phyloP scores from a whole-genome alignment of 2,888 invertebrate genomes.

The Petrophora chlorosata region DNA sequence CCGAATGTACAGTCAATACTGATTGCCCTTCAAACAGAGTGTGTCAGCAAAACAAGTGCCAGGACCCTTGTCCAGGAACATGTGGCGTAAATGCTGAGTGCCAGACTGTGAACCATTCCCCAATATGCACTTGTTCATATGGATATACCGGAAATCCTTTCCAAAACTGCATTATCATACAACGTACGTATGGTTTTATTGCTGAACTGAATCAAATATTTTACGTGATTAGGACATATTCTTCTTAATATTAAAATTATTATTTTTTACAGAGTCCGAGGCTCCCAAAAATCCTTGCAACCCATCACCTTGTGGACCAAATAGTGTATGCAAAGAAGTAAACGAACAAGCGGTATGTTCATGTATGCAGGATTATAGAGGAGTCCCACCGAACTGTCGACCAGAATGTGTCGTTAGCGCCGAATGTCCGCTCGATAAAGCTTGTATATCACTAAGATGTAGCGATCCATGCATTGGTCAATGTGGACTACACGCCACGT shows the following conservation, averaged over 20 bases:
- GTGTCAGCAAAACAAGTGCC: slow-evolving; percentile 89
- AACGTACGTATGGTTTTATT: slow-evolving; percentile 56
- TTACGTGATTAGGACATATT: not conserved
- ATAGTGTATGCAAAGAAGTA: slow-evolving; percentile 89
- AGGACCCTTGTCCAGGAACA: slow-evolving; percentile 89
- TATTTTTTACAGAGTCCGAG: slow-evolving; percentile 58
- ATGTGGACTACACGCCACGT: slow-evolving; percentile 89
- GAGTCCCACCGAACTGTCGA: slow-evolving; percentile 87
- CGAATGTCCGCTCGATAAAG: slow-evolving; percentile 87
- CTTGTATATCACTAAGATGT: slow-evolving; percentile 88
- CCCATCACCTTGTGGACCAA: slow-evolving; percentile 92
- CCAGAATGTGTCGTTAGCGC: slow-evolving; percentile 89
- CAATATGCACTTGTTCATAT: slow-evolving; percentile 86
- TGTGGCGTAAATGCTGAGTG: slow-evolving; percentile 90
- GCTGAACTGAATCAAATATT: not conserved
- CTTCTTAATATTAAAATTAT: not conserved
- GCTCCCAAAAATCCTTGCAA: slow-evolving; percentile 84
- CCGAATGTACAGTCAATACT: slow-evolving; percentile 89
- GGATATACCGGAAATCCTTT: slow-evolving; percentile 87
- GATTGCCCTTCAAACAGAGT: slow-evolving; percentile 89
- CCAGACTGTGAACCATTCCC: slow-evolving; percentile 88
- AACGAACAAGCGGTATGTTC: slow-evolving; percentile 89
- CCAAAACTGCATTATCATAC: slow-evolving; percentile 60
- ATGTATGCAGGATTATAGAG: slow-evolving; percentile 86
- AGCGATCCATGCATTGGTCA: slow-evolving; percentile 88